Percentiles rank a stretch among this genome's conserved stretches.
phyloP scores from a whole-genome alignment of 2,888 invertebrate genomes.

The Clunio marinus region DNA sequence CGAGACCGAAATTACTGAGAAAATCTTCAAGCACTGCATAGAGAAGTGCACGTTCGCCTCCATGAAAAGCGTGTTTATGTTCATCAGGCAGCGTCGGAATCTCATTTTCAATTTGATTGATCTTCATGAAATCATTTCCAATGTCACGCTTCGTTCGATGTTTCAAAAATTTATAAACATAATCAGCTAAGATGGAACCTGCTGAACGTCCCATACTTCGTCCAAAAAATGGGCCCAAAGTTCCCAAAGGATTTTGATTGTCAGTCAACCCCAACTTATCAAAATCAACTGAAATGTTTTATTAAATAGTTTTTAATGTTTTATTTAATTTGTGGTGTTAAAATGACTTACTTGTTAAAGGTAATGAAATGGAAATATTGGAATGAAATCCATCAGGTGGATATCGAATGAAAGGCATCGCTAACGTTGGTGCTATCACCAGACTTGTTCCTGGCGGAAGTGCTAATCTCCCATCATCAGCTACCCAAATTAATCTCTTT shows the following conservation, averaged over 20 bases:
- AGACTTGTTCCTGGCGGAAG: slow-evolving; percentile 78
- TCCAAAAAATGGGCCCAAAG: slow-evolving; percentile 69
- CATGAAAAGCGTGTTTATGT: slow-evolving; percentile 62
- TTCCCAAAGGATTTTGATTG: slow-evolving; percentile 81
- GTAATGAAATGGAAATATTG: slow-evolving; percentile 77
- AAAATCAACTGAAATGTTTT: slow-evolving; percentile 65
- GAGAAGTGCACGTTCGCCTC: slow-evolving; percentile 75
- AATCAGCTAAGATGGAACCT: slow-evolving; percentile 60
- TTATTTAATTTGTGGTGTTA: neutral
- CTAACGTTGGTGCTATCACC: slow-evolving; percentile 73
- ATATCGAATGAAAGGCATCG: slow-evolving; percentile 77
- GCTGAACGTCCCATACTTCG: slow-evolving; percentile 72
- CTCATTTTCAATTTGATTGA: slow-evolving; percentile 44
- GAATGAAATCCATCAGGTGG: slow-evolving; percentile 82
- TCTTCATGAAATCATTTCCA: neutral
- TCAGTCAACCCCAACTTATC: slow-evolving; percentile 82
- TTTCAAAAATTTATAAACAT: slow-evolving; percentile 62
- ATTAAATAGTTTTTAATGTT: neutral
- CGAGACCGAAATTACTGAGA: slow-evolving; percentile 72
- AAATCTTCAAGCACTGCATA: slow-evolving; percentile 76
- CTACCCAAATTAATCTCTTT: slow-evolving; percentile 80
- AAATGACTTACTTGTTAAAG: slow-evolving; percentile 72
- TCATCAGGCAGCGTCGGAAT: slow-evolving; percentile 51
- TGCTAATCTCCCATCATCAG: slow-evolving; percentile 77
- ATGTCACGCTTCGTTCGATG: slow-evolving; percentile 51